Conservation (phyloP, 2,797 vertebrate genomes). For the Bovichtus variegatus region DNA sequence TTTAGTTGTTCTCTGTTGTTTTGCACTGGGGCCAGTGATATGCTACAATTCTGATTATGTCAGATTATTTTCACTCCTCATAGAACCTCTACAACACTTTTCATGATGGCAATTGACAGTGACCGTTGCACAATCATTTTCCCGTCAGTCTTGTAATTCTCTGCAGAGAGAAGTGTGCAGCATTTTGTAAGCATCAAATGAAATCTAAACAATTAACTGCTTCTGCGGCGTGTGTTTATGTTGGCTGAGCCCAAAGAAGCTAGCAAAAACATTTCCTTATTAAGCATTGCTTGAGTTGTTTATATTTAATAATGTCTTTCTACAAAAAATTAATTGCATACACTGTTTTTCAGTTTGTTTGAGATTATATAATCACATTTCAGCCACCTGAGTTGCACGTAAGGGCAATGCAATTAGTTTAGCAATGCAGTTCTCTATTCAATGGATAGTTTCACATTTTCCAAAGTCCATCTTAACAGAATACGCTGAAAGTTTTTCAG, state of each 20-base stretch:
- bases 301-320: background rate
- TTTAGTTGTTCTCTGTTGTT: background rate
- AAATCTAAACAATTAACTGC: background rate
- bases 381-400: background rate
- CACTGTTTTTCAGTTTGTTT: background rate
- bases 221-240: background rate
- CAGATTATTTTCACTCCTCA: background rate
- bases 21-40: background rate
- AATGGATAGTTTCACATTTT: background rate
- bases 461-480: background rate
- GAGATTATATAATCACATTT: background rate
- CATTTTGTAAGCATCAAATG: background rate
- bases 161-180: background rate
- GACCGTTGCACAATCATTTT: background rate
- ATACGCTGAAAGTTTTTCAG: background rate
- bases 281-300: background rate
- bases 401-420: no score
- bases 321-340: background rate
- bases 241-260: background rate
- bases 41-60: background rate
- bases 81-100: background rate
- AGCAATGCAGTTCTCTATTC: background rate
- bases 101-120: background rate
- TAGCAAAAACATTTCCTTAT: no score
- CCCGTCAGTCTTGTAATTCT: background rate